A percentile compares a stretch with the other conserved stretches of the same genome.
Evolutionary conservation across 2,113 vertebrate genomes (phyloP).

Genomic region (Anarrhichthys ocellatus): DNA sequence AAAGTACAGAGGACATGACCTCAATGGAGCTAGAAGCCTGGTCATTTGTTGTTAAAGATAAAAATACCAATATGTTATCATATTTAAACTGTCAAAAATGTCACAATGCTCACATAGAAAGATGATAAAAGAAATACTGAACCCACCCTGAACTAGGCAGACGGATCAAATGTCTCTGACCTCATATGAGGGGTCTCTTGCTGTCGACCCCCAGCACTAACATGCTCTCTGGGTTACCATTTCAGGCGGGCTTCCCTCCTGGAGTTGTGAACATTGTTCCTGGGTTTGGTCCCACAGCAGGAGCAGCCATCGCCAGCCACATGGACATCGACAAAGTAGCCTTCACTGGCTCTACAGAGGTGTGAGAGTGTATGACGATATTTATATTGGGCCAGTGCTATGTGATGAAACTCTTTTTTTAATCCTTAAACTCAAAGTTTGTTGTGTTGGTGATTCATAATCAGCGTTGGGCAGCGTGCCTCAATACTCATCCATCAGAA

Average conservation of each 20-base stretch:
- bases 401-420: not conserved
- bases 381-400: not conserved
- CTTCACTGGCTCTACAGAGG: slow-evolving; percentile 95
- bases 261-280: slow-evolving; percentile 97
- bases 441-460: not conserved
- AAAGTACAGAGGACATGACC: not conserved
- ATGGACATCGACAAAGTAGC: slow-evolving; percentile 92
- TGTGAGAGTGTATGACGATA: slow-evolving; percentile 60
- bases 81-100: not conserved
- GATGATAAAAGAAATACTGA: not conserved
- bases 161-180: not conserved
- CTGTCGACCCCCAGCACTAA: not conserved
- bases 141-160: not conserved
- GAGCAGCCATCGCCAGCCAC: slow-evolving; percentile 91
- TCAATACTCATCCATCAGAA: not conserved
- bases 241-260: slow-evolving; percentile 92
- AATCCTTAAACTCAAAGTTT: not conserved
- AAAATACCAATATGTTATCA: not conserved
- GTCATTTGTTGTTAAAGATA: not conserved
- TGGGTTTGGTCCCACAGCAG: slow-evolving; percentile 92
- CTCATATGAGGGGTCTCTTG: not conserved
- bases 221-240: slow-evolving; percentile 41
- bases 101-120: not conserved
- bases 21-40: not conserved
- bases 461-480: not conserved